A percentile compares a stretch with the other conserved stretches of the same genome.
Conservation (phyloP, 2,888 invertebrate species). For the Cantharis nigra region DNA sequence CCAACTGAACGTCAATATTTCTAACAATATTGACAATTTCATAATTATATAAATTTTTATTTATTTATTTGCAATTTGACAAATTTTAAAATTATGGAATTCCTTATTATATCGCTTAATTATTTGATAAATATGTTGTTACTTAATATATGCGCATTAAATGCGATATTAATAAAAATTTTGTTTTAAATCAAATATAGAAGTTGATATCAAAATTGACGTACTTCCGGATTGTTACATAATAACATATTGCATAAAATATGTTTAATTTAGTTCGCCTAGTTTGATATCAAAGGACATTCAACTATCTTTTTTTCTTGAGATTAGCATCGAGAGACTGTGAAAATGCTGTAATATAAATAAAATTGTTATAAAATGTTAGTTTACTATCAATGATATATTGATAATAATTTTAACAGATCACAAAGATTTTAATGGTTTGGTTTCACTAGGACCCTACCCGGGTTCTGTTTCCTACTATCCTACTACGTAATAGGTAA, state of each 20-base stretch:
- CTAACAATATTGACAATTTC: not conserved
- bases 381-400: too few species aligned
- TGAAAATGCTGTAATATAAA: not conserved
- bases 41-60: not conserved
- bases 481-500: too few species aligned
- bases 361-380: not conserved
- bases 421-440: too few species aligned
- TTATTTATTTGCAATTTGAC: not conserved
- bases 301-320: not conserved
- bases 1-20: too few species aligned
- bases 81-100: not conserved
- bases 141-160: not conserved
- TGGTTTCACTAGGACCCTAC: too few species aligned
- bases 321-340: not conserved
- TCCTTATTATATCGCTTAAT: not conserved
- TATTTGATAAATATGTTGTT: not conserved
- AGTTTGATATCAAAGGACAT: not conserved
- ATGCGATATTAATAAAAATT: not conserved
- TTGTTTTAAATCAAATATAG: not conserved
- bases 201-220: not conserved
- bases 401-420: too few species aligned
- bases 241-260: not conserved
- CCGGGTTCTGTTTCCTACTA: too few species aligned
- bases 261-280: not conserved
- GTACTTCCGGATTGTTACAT: not conserved